These are phyloP conservation scores for Danio rerio DNA, from an alignment of 2,113 vertebrate species.

Conservation along the genomic window DNA sequence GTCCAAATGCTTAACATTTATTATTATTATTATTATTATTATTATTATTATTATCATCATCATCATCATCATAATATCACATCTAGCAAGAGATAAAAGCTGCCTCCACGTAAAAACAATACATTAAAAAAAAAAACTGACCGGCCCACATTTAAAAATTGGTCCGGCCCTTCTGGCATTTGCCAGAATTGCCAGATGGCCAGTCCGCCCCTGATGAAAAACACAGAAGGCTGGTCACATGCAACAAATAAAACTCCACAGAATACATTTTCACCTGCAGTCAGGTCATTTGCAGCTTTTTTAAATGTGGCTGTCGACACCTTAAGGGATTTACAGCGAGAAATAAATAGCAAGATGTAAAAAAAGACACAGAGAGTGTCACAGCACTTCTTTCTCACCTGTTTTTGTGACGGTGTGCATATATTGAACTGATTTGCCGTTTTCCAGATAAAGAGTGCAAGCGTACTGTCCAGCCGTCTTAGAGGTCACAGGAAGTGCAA, in stretches of 20 bases:
- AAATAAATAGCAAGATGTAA: not conserved
- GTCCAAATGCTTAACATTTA: too few relatives aligned
- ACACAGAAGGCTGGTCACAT: not conserved
- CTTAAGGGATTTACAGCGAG: not conserved
- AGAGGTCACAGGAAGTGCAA: slow-evolving; percentile 65
- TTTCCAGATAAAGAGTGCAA: slow-evolving; percentile 69
- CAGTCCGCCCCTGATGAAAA: too few relatives aligned
- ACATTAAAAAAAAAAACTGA: too few relatives aligned
- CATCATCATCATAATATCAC: too few relatives aligned
- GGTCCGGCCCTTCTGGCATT: too few relatives aligned
- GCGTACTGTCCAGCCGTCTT: slow-evolving; percentile 74
- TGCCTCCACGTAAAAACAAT: too few relatives aligned
- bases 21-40: too few relatives aligned
- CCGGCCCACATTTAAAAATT: too few relatives aligned
- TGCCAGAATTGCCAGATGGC: too few relatives aligned
- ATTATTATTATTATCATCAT: too few relatives aligned
- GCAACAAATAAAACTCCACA: not conserved
- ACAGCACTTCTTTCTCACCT: slow-evolving; percentile 30
- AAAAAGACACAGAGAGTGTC: not conserved
- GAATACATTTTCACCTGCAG: slow-evolving; percentile 4
- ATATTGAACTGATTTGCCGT: slow-evolving; percentile 60
- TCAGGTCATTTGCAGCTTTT: not conserved
- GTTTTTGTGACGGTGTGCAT: slow-evolving; percentile 48
- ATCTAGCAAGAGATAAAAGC: too few relatives aligned
- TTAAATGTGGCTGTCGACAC: not conserved